Conservation (phyloP, 2,888 invertebrate genomes). For the Orthonevra nobilis region DNA sequence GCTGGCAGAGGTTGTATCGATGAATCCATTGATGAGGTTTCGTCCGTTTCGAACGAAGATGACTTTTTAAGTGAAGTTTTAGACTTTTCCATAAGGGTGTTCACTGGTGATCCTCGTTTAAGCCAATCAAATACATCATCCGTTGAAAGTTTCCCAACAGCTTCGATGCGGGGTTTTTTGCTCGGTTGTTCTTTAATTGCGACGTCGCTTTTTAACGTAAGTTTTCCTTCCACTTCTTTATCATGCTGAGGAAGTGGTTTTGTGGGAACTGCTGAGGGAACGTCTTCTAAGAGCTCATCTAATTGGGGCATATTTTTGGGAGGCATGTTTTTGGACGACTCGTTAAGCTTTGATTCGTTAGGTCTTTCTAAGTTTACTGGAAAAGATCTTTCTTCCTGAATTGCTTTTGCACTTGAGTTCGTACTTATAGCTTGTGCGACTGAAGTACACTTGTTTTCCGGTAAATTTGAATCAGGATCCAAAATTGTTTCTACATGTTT, state of each 20-base stretch:
- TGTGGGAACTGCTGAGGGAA: neutral
- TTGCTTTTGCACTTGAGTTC: too few species aligned
- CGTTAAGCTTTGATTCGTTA: too few species aligned
- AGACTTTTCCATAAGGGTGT: conserved; percentile 12
- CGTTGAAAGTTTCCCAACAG: neutral
- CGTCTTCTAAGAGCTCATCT: too few species aligned
- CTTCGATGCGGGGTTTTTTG: neutral
- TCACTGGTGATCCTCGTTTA: conserved; percentile 40
- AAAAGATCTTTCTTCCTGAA: neutral
- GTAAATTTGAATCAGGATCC: neutral
- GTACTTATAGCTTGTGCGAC: too few species aligned
- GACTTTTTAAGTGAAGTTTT: neutral
- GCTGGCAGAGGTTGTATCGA: neutral
- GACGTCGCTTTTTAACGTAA: neutral
- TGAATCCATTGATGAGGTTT: conserved; percentile 23
- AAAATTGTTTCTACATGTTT: neutral
- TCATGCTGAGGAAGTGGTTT: neutral
- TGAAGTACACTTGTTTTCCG: neutral
- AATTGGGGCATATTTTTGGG: too few species aligned
- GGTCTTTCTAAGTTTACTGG: neutral
- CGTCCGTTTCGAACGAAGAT: neutral
- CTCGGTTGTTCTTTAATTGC: neutral
- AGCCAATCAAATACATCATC: conserved; percentile 47
- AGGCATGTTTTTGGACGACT: too few species aligned
- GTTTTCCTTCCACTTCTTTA: neutral